phyloP scores from a whole-genome alignment of 2,888 invertebrate genomes.

The Drosophila hawaiiensis region DNA sequence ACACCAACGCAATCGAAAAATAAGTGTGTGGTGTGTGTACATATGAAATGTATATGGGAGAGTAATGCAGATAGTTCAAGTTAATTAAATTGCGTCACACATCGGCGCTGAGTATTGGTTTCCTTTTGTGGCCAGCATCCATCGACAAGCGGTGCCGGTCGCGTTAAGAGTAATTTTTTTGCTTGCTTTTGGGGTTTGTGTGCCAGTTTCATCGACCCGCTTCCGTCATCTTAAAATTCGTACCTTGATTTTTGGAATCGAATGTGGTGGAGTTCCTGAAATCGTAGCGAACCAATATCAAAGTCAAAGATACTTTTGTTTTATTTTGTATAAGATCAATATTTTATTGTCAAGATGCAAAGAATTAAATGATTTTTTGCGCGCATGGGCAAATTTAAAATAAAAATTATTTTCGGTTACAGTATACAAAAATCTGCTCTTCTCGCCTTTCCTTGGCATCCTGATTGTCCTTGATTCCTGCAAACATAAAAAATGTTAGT shows the following conservation, averaged over 20 bases:
- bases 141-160: slow-evolving; percentile 39
- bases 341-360: slow-evolving; percentile 14
- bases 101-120: slow-evolving; percentile 42
- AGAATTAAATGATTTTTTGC: neutral
- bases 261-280: slow-evolving; percentile 19
- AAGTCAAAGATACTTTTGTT: neutral
- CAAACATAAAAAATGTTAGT: slow-evolving; percentile 34
- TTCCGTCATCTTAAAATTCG: slow-evolving; percentile 46
- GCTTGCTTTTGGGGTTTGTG: slow-evolving; percentile 57
- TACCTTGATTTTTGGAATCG: slow-evolving; percentile 1
- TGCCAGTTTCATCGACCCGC: slow-evolving; percentile 47
- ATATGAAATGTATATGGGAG: slow-evolving; percentile 12
- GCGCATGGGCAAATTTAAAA: neutral
- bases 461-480: slow-evolving; percentile 23
- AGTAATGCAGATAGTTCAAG: slow-evolving; percentile 41
- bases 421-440: neutral
- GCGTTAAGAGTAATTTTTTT: slow-evolving; percentile 35
- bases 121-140: slow-evolving; percentile 56
- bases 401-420: neutral
- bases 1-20: slow-evolving; percentile 24
- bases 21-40: slow-evolving; percentile 1
- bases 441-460: neutral
- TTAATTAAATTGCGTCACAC: slow-evolving; percentile 61
- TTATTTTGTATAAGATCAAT: slow-evolving; percentile 8
- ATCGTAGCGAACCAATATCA: neutral